Evolutionary conservation across 2,888 invertebrate species (phyloP).

Genomic region (Seira musarum): DNA sequence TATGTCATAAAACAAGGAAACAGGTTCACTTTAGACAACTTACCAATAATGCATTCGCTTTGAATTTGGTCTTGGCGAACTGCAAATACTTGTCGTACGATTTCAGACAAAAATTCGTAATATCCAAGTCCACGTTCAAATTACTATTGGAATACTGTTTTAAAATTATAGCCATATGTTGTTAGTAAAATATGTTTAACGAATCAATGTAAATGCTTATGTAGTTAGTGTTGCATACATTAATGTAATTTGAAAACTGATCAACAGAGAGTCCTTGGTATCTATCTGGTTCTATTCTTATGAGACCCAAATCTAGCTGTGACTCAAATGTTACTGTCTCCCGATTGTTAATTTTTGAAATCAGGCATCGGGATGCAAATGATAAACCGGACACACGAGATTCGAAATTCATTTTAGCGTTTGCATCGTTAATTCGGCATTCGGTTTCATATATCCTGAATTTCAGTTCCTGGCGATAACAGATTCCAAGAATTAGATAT

Average conservation of each 20-base stretch:
- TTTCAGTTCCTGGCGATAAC: constrained; percentile 63
- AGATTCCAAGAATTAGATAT: neutral
- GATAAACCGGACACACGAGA: constrained; percentile 68
- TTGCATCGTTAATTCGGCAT: constrained; percentile 66
- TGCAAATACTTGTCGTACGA: constrained; percentile 67
- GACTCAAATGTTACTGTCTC: constrained; percentile 68
- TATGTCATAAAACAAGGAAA: too few relatives aligned
- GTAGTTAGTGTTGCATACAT: constrained; percentile 62
- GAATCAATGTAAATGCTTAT: too few relatives aligned
- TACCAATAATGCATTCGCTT: constrained; percentile 66
- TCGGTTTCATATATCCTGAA: constrained; percentile 69
- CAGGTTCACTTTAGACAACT: too few relatives aligned
- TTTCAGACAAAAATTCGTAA: constrained; percentile 65
- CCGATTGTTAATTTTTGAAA: constrained; percentile 55
- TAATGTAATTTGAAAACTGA: constrained; percentile 70
- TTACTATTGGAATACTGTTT: constrained; percentile 63
- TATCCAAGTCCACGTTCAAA: constrained; percentile 67
- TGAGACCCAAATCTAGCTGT: constrained; percentile 68
- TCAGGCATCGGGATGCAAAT: constrained; percentile 67
- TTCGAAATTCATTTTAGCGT: constrained; percentile 66
- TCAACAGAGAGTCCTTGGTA: constrained; percentile 68
- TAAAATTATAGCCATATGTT: too few relatives aligned
- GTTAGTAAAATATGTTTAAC: too few relatives aligned
- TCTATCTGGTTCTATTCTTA: constrained; percentile 69
- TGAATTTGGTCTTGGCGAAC: constrained; percentile 68